phyloP scores from a whole-genome alignment of 53 echinoderm and acorn worm genomes.

The Temnopleurus reevesii region DNA sequence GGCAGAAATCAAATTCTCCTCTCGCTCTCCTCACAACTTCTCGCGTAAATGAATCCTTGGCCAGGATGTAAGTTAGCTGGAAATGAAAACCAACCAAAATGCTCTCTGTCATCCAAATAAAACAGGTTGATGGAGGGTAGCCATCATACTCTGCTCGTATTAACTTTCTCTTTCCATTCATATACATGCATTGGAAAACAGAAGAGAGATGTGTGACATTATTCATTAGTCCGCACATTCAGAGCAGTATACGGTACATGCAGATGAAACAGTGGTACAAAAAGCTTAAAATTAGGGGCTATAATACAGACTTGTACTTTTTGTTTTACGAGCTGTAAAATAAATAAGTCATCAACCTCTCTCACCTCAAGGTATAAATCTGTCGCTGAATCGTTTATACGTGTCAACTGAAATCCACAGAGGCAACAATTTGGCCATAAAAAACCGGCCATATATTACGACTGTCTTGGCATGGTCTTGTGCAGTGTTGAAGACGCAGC shows the following conservation, averaged over 20 bases:
- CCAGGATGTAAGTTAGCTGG: conserved; percentile 21
- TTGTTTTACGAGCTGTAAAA: conserved; percentile 18
- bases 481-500: background rate
- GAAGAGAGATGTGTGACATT: too few species aligned
- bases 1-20: conserved; percentile 3
- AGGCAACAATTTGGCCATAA: background rate
- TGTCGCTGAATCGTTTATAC: background rate
- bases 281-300: too few species aligned
- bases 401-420: background rate
- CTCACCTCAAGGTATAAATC: background rate
- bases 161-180: background rate
- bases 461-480: background rate
- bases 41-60: conserved; percentile 12
- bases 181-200: too few species aligned
- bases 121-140: background rate
- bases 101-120: conserved; percentile 5
- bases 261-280: too few species aligned
- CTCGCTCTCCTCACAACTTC: background rate
- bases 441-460: conserved; percentile 16
- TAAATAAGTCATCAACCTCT: background rate
- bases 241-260: too few species aligned
- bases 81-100: conserved; percentile 29
- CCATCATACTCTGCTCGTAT: background rate
- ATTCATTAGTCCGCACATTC: too few species aligned
- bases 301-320: too few species aligned